Conservation (phyloP, 2,888 invertebrate species). For the Mamestra brassicae region DNA sequence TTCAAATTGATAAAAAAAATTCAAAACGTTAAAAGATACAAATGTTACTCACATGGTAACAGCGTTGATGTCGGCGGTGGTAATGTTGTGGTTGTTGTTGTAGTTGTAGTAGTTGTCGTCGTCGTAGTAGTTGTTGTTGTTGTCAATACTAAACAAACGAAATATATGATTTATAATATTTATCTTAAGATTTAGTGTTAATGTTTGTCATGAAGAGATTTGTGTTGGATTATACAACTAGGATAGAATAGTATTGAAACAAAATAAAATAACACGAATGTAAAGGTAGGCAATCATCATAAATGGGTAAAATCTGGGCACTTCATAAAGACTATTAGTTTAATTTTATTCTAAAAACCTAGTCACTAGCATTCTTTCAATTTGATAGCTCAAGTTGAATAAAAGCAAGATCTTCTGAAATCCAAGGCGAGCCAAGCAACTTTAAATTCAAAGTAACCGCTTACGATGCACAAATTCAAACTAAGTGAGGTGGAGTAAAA, state of each 20-base stretch:
- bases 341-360: background rate
- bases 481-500: slow-evolving; percentile 16
- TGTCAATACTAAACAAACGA: slow-evolving; percentile 77
- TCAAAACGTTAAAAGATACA: too few relatives aligned
- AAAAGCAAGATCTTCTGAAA: slow-evolving; percentile 16
- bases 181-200: background rate
- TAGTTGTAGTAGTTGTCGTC: slow-evolving; percentile 81
- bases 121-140: slow-evolving; percentile 83
- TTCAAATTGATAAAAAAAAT: too few relatives aligned
- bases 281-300: background rate
- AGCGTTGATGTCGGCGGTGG: slow-evolving; percentile 78
- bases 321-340: background rate
- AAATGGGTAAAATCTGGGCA: background rate
- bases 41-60: slow-evolving; percentile 77
- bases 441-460: slow-evolving; percentile 39
- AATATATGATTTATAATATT: background rate
- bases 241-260: too few relatives aligned
- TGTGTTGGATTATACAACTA: too few relatives aligned
- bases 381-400: background rate
- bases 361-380: background rate
- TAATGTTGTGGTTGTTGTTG: slow-evolving; percentile 80
- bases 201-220: background rate
- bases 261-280: background rate
- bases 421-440: background rate
- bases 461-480: slow-evolving; percentile 41